phyloP scores from a whole-genome alignment of 1,140 invertebrate genomes.

The Ruditapes philippinarum region DNA sequence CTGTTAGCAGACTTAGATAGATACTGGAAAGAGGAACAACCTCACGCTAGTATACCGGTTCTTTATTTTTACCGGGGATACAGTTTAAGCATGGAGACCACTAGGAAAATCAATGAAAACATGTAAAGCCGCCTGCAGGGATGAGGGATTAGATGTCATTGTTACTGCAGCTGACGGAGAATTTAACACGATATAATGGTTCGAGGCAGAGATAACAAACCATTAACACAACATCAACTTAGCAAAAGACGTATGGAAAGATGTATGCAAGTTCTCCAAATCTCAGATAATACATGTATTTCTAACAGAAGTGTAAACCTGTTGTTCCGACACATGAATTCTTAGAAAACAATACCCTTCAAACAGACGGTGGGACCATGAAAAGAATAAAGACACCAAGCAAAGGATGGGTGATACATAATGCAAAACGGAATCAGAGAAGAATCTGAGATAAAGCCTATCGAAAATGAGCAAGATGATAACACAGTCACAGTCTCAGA shows the following conservation, averaged over 20 bases:
- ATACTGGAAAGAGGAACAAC: slow-evolving; percentile 17
- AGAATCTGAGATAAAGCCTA: too few relatives aligned
- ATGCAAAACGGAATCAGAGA: too few relatives aligned
- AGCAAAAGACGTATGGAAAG: background rate
- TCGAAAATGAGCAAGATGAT: too few relatives aligned
- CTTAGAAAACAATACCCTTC: too few relatives aligned
- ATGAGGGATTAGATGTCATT: background rate
- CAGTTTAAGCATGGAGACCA: background rate
- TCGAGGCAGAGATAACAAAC: background rate
- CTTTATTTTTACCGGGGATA: slow-evolving; percentile 13
- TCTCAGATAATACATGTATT: background rate
- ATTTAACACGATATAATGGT: background rate
- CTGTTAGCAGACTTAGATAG: slow-evolving; percentile 11
- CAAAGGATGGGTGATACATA: too few relatives aligned
- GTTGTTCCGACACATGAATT: too few relatives aligned
- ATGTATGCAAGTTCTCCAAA: background rate
- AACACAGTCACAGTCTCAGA: too few relatives aligned
- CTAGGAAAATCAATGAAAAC: background rate
- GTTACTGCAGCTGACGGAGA: background rate
- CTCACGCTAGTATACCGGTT: background rate
- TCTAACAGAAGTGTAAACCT: too few relatives aligned
- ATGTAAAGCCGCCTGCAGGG: background rate
- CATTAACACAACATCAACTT: background rate
- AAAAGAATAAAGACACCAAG: too few relatives aligned
- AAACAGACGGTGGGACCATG: too few relatives aligned